Conservation (phyloP, 1,140 invertebrate genomes). For the Ostrea denselamellosa region DNA sequence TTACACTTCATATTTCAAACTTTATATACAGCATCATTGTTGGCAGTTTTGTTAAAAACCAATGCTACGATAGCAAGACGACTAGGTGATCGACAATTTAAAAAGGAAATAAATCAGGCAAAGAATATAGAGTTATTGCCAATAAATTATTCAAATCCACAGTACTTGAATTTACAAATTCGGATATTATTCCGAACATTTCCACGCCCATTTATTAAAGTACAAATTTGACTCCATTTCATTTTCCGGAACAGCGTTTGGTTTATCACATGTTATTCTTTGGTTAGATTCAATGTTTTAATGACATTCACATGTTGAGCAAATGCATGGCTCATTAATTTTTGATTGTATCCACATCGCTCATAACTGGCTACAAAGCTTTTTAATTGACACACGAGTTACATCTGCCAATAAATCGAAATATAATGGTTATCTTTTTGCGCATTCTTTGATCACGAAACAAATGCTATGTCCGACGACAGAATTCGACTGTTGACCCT, state of each 20-base stretch:
- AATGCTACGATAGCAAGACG: background rate
- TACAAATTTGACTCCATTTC: background rate
- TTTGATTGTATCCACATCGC: conserved; percentile 32
- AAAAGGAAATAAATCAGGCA: no score
- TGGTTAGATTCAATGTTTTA: conserved; percentile 22
- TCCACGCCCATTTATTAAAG: no score
- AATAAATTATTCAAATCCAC: no score
- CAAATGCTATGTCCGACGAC: background rate
- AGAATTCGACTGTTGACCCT: background rate
- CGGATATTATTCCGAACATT: no score
- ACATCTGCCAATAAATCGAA: conserved; percentile 18
- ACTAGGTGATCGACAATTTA: background rate
- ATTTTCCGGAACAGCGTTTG: background rate
- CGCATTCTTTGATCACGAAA: background rate
- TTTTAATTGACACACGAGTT: conserved; percentile 12
- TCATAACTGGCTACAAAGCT: conserved; percentile 1
- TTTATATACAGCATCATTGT: no score
- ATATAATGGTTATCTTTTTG: conserved; percentile 1
- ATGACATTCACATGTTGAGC: conserved; percentile 29
- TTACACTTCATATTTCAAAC: background rate
- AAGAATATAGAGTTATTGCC: no score
- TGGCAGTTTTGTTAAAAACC: background rate
- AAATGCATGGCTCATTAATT: conserved; percentile 26
- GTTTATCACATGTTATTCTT: background rate
- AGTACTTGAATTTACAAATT: no score